Evolutionary conservation across 2,113 vertebrate species (phyloP).

Genomic region (Pholis gunnellus): DNA sequence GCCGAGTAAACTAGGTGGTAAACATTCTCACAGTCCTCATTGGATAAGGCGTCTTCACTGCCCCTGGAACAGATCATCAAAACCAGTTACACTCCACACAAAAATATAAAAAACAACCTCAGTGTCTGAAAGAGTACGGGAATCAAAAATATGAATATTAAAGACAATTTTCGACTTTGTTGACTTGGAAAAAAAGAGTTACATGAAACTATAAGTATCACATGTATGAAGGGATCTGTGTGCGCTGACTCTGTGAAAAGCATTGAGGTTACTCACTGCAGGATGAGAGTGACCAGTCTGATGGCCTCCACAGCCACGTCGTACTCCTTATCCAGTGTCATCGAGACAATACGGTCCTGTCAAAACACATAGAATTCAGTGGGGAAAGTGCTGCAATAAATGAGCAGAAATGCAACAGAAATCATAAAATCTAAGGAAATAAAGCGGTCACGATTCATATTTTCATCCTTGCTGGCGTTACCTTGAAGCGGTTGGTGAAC

Average conservation of each 20-base stretch:
- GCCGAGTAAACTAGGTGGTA: conserved; percentile 99
- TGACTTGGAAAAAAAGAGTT: neutral
- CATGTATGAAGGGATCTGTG: neutral
- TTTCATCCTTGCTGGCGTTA: conserved; percentile 62
- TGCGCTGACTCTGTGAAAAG: neutral
- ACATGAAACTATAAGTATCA: neutral
- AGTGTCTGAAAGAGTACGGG: neutral
- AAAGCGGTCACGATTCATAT: neutral
- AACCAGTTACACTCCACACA: neutral
- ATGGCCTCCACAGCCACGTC: conserved; percentile 99
- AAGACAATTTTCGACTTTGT: neutral
- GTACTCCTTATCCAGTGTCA: conserved; percentile 99
- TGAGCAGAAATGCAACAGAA: neutral
- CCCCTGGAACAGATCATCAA: conserved; percentile 85
- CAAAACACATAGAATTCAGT: conserved; percentile 44
- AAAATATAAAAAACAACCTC: neutral
- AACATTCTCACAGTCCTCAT: conserved; percentile 99
- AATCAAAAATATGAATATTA: neutral
- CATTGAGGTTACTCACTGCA: conserved; percentile 90
- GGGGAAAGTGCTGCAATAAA: conserved; percentile 4
- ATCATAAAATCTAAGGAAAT: neutral
- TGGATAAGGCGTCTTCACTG: conserved; percentile 97
- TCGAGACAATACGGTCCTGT: conserved; percentile 98
- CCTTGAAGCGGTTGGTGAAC: conserved; percentile 99
- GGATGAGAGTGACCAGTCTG: conserved; percentile 95